Base-by-base conservation (phyloP, 1,140 invertebrate genomes). In the Zaprionus tsacasi region DNA sequence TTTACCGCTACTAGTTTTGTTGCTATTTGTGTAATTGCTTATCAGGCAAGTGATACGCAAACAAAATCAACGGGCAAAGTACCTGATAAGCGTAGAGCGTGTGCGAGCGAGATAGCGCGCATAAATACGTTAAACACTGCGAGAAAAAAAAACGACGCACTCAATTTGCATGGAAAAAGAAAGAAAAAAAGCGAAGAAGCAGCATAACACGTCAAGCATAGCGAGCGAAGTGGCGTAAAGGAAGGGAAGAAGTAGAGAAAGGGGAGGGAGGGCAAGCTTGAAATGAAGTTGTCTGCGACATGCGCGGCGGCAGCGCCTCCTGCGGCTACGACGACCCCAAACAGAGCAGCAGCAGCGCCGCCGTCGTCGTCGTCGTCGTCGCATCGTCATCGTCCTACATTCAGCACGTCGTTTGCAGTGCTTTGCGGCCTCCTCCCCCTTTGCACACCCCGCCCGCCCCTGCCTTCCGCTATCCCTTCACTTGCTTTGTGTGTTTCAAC, bases 261-360 rank as follows among this genome's bases (percentile, higher is more conserved):
- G 56, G 35, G 17, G 5, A 13, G 45, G 15, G 27, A 3, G 27
- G 27, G 27, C 6, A 30, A 25, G 27, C 13, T 35, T 64, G 36
- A 77, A 83, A 82, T 82, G 60, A 83, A 83, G 81, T 83, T 83
- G 81, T 80, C 72, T 76, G 75, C 21, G 6, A 30, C 3, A 21
- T 21, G 21, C 21, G 21, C 21, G 35, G 15, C 12, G 6, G 7
- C 58, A 21, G 17, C 36, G 40, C 68, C 76, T 64, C 72, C 70
- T 73, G 68, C 67, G 73, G 77, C 73, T 65, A 45, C 27, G 27
- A 45, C n/a, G 40, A 45, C n/a, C 40, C 40, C 40, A 43, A 43
- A 43, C 40, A 15, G 40, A 45, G 40, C 40, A 45, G 40, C 7
- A 10, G 40, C n/a, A 40, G 38, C 38, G 13, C 7, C 40, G 10